Percentiles rank a stretch among this genome's conserved stretches.
These are phyloP conservation scores for Lanistes nyassanus DNA, from an alignment of 1,140 invertebrate genomes.

Conservation along the genomic window DNA sequence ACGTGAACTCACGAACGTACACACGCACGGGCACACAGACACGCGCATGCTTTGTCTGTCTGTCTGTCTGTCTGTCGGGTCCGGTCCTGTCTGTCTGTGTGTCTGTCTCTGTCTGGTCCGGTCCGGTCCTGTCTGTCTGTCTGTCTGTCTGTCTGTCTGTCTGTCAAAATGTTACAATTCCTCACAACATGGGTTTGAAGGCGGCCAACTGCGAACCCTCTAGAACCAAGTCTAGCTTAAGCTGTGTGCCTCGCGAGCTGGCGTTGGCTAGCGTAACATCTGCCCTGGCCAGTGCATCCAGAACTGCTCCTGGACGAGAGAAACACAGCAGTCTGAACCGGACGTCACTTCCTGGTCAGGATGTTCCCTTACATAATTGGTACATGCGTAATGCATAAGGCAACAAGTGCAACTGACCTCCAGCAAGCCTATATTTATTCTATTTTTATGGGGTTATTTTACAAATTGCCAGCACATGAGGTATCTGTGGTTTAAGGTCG, in stretches of 20 bases:
- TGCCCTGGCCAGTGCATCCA: too few relatives aligned
- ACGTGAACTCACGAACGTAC: background rate
- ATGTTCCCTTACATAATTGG: too few relatives aligned
- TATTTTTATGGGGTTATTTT: too few relatives aligned
- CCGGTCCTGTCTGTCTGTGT: conserved; percentile 13
- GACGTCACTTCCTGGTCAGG: too few relatives aligned
- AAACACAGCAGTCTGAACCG: too few relatives aligned
- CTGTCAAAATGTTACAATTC: background rate
- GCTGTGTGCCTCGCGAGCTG: background rate
- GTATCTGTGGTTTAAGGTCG: too few relatives aligned
- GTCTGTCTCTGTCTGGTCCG: background rate
- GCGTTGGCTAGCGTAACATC: background rate
- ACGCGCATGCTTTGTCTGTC: background rate
- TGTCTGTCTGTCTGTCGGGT: background rate
- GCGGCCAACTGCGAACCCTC: background rate
- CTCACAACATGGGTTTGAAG: background rate
- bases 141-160: conserved; percentile 4
- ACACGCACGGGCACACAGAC: background rate
- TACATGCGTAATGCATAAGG: too few relatives aligned
- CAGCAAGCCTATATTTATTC: too few relatives aligned
- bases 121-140: background rate
- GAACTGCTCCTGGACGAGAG: background rate
- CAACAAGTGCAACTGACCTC: too few relatives aligned
- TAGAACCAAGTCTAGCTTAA: background rate
- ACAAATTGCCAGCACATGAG: too few relatives aligned